These are phyloP conservation scores for Naja naja DNA, from an alignment of 2,113 vertebrate species.

Conservation along the genomic window DNA sequence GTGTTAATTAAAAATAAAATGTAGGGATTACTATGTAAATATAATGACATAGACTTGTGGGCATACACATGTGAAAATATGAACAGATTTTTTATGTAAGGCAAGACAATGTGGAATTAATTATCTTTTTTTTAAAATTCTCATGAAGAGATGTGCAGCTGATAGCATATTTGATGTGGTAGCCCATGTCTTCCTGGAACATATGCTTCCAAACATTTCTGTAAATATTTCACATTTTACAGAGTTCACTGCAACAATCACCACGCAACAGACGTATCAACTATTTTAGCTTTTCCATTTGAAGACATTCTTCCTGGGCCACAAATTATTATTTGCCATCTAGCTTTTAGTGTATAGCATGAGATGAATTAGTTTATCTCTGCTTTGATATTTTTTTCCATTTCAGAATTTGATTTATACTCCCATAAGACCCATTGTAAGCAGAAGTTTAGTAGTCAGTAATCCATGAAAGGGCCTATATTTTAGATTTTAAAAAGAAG, in stretches of 20 bases:
- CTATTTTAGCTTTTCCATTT: not conserved
- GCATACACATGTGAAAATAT: not conserved
- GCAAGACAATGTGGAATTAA: not conserved
- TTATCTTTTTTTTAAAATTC: not conserved
- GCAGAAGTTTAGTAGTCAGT: not conserved
- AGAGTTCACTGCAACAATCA: not conserved
- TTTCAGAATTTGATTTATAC: not conserved
- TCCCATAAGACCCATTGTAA: not conserved
- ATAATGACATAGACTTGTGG: not conserved
- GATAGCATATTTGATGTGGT: not conserved
- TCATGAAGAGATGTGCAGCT: not conserved
- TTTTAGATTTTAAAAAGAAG: not conserved
- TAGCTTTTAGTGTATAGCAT: not conserved
- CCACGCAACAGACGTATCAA: not conserved
- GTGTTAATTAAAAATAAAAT: not conserved
- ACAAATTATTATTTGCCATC: not conserved
- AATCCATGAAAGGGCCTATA: not conserved
- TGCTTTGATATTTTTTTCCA: not conserved
- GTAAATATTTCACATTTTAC: not conserved
- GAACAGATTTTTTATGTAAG: not conserved
- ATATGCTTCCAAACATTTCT: not conserved
- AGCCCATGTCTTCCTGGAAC: not conserved
- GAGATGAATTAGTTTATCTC: not conserved
- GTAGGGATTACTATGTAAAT: not conserved
- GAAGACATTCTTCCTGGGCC: not conserved